phyloP scores from a whole-genome alignment of 2,888 invertebrate genomes.

The Neocrepidodera transversa region DNA sequence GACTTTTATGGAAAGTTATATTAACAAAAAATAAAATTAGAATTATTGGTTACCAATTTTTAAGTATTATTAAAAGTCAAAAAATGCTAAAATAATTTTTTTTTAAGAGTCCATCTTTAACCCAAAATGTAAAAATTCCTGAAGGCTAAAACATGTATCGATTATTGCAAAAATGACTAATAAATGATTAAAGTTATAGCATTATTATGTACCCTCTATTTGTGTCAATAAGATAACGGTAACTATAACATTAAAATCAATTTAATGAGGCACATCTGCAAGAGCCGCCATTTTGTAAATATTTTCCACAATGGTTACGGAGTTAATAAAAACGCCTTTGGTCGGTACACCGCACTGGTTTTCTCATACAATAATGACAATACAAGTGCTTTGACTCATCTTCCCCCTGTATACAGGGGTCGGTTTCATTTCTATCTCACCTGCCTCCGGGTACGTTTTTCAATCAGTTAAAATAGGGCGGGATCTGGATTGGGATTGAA shows the following conservation, averaged over 20 bases:
- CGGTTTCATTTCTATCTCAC: constrained; percentile 46
- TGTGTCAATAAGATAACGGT: too few species aligned
- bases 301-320: constrained; percentile 47
- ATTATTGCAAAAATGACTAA: too few species aligned
- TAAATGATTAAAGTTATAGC: too few species aligned
- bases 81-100: too few species aligned
- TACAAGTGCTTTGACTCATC: constrained; percentile 51
- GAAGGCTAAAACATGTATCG: too few species aligned
- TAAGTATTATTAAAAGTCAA: too few species aligned
- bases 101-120: too few species aligned
- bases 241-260: constrained; percentile 36
- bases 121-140: too few species aligned
- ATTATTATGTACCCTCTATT: too few species aligned
- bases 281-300: constrained; percentile 44
- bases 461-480: constrained; percentile 48
- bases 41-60: too few species aligned
- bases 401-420: constrained; percentile 40
- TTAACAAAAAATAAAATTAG: too few species aligned
- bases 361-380: constrained; percentile 48
- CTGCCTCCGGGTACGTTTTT: constrained; percentile 52
- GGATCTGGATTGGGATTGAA: constrained; percentile 19
- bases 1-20: too few species aligned
- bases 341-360: constrained; percentile 50
- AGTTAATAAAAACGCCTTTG: constrained; percentile 46
- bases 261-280: constrained; percentile 29